These are phyloP conservation scores for Chelonus formosanus DNA, from an alignment of 2,888 invertebrate species.

Conservation along the genomic window DNA sequence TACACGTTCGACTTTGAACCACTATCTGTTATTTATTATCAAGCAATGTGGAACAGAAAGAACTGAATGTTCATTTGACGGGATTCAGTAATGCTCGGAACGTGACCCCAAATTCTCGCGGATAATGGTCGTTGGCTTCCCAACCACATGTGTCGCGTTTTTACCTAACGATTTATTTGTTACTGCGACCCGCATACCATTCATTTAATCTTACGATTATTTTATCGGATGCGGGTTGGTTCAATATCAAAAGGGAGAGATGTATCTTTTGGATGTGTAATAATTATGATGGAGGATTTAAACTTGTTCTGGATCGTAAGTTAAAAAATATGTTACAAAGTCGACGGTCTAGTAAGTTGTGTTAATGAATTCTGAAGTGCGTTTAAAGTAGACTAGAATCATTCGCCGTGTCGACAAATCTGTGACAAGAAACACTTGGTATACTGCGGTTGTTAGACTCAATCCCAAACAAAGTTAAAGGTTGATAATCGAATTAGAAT, in stretches of 20 bases:
- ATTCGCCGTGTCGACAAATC: constrained; percentile 25
- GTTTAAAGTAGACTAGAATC: constrained; percentile 26
- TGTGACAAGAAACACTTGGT: constrained; percentile 14
- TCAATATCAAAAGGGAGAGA: neutral
- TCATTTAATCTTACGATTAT: neutral
- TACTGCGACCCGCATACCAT: constrained; percentile 21
- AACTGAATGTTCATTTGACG: constrained; percentile 6
- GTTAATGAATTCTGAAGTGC: constrained; percentile 24
- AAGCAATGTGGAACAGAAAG: constrained; percentile 9
- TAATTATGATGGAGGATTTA: constrained; percentile 11
- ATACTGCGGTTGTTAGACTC: neutral
- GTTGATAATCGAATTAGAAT: constrained; percentile 31
- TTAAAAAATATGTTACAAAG: constrained; percentile 26
- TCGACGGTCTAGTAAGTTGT: constrained; percentile 25
- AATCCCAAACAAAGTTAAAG: constrained; percentile 13
- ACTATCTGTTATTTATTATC: neutral
- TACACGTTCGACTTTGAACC: neutral
- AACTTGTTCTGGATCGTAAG: constrained; percentile 11
- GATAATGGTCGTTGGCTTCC: constrained; percentile 28
- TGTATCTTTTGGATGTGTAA: neutral
- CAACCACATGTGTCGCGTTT: constrained; percentile 2
- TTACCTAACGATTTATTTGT: constrained; percentile 17
- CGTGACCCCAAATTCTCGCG: constrained; percentile 41
- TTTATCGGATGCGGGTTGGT: neutral
- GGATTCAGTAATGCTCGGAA: constrained; percentile 30